These are phyloP conservation scores for Marcusenius ussheri DNA, from an alignment of 2,113 vertebrate genomes.

Conservation along the genomic window DNA sequence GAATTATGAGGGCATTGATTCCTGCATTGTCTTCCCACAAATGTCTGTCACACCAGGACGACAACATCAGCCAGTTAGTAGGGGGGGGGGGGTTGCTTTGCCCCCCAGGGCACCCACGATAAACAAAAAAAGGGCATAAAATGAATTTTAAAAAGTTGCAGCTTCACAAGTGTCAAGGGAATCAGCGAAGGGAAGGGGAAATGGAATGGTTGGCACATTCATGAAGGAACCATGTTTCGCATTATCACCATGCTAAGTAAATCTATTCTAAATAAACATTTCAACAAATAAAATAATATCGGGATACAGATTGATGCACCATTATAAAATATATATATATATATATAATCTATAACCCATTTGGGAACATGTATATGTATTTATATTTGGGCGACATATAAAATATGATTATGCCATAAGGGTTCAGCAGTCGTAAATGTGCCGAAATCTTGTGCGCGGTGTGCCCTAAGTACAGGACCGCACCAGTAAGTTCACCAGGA, in stretches of 20 bases:
- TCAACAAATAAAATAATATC: not conserved
- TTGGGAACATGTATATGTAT: not conserved
- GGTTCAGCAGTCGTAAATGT: not conserved
- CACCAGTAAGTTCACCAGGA: not conserved
- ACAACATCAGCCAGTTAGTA: constrained; percentile 68
- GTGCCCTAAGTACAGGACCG: not conserved
- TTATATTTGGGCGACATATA: not conserved
- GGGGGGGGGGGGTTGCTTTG: constrained; percentile 57
- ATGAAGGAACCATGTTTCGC: not conserved
- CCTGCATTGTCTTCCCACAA: constrained; percentile 24
- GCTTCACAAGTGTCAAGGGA: not conserved
- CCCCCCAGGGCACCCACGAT: constrained; percentile 33
- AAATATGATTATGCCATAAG: not conserved
- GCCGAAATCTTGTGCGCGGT: not conserved
- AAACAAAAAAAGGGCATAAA: constrained; percentile 6
- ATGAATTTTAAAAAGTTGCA: not conserved
- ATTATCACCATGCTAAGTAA: not conserved
- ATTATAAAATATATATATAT: too few relatives aligned
- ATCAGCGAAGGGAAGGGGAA: too few relatives aligned
- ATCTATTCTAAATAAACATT: not conserved
- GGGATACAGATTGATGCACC: not conserved
- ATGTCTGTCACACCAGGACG: constrained; percentile 57
- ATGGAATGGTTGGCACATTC: not conserved
- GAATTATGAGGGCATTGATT: constrained; percentile 51
- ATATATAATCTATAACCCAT: not conserved